Base-by-base conservation (phyloP, 2,113 vertebrate genomes). In the Tachysurus vachellii region DNA sequence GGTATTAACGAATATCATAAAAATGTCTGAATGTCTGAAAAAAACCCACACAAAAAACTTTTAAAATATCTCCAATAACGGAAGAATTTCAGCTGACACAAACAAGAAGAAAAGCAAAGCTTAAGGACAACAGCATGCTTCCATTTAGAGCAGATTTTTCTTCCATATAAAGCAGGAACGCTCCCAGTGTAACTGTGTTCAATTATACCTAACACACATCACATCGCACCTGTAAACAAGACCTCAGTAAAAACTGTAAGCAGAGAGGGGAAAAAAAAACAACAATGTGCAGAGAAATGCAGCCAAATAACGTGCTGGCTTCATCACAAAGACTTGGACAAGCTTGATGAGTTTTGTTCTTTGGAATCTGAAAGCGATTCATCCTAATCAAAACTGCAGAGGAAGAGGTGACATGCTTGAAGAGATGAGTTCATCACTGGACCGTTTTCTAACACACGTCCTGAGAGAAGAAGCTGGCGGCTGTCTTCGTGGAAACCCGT, bases 171-270 rank as follows among this genome's bases (percentile, higher is more conserved):
- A 80, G 28, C 28, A 17, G 54, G 17, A 28, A 56, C 10, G 77
- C 44, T n/a, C 10, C 4, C n/a, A 53, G 85, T 53, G 76, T 64
- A 84, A 85, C 71, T 68, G 76, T 68, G 66, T 82, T 80, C 17
- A 80, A 62, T 82, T 70, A 54, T 54, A 77, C 66, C 36, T 57
- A 87, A 87, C 70, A 85, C 83, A 83, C 82, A 87, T 82, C 53
- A 83, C 42, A 59, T 13, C 31, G 31, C 57, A 54, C 57, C 80
- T 82, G 70, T 85, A 85, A 89, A 82, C 83, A 89, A 85, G 68
- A 59, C 81, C 28, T 87, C n/a, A 10, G 62, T 53, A 81, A 89
- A 57, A 80, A 86, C 21, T 61, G 44, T 6, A 61, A n/a, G 28
- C 6, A 76, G 19, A 12, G 44, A 26, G 42, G 8, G 12, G 5